These are phyloP conservation scores for Callocephalon fimbriatum DNA, from an alignment of 2,113 vertebrate genomes.

Conservation along the genomic window DNA sequence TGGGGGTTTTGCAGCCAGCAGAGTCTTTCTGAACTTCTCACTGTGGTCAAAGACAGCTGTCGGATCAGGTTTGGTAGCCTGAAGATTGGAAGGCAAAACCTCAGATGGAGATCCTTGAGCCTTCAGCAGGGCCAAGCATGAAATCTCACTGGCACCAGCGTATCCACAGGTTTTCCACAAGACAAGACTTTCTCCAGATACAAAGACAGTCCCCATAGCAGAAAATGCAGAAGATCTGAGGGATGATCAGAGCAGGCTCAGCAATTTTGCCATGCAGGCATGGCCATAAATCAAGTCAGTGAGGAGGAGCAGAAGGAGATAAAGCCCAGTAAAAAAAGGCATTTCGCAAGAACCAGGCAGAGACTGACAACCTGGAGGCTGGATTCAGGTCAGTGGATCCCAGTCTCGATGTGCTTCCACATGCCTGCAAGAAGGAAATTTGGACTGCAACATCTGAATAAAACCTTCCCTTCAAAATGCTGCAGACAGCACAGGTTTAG, in stretches of 20 bases:
- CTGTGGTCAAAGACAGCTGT: neutral
- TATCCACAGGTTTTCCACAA: neutral
- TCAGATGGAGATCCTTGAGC: neutral
- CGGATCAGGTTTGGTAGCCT: neutral
- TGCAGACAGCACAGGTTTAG: neutral
- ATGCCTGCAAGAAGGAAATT: neutral
- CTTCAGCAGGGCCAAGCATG: neutral
- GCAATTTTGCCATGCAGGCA: neutral
- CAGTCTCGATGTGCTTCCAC: neutral
- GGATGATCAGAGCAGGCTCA: neutral
- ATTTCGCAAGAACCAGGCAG: neutral
- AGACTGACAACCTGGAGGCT: neutral
- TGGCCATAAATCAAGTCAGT: neutral
- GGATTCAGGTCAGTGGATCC: neutral
- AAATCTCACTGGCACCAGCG: neutral
- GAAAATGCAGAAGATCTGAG: neutral
- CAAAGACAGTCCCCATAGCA: neutral
- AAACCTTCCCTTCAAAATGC: neutral
- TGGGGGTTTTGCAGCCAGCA: neutral
- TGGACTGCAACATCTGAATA: neutral
- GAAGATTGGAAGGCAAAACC: neutral
- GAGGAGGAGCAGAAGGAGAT: neutral
- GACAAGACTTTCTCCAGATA: neutral
- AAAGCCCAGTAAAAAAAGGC: neutral
- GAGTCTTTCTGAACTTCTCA: neutral